Evolutionary conservation across 2,797 vertebrate species (phyloP).

Genomic region (Hozukius guyotensis): DNA sequence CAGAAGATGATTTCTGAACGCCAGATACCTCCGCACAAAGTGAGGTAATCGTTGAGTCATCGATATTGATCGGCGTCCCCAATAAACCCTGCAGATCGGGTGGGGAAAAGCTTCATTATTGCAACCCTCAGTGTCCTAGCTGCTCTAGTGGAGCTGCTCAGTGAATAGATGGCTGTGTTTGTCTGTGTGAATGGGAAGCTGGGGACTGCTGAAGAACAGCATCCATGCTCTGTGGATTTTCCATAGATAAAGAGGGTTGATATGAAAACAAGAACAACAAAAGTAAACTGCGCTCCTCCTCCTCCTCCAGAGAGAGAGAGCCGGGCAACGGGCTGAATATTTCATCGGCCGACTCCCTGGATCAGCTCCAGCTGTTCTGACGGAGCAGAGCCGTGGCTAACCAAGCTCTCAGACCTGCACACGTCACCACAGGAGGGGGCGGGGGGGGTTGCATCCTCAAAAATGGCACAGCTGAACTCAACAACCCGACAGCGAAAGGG

Average conservation of each 20-base stretch:
- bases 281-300: background rate
- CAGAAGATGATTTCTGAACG: background rate
- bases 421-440: background rate
- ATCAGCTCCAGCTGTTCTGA: slow-evolving; percentile 34
- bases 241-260: background rate
- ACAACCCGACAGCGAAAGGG: slow-evolving; percentile 51
- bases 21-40: background rate
- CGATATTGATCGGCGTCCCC: background rate
- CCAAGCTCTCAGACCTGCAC: slow-evolving; percentile 43
- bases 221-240: background rate
- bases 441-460: background rate
- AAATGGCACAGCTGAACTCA: slow-evolving; percentile 59
- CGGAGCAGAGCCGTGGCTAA: slow-evolving; percentile 21
- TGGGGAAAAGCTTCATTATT: background rate
- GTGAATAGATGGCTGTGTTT: background rate
- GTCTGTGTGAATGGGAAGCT: slow-evolving; percentile 5
- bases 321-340: slow-evolving; percentile 61
- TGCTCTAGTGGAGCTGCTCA: background rate
- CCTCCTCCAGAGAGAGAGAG: slow-evolving; percentile 9
- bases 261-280: slow-evolving; percentile 15
- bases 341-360: slow-evolving; percentile 54
- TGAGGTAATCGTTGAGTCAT: background rate
- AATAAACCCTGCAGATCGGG: background rate
- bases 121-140: background rate
- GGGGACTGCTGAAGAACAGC: background rate